Base-by-base conservation (phyloP, 2,888 invertebrate species). In the Nomada lathburiana region DNA sequence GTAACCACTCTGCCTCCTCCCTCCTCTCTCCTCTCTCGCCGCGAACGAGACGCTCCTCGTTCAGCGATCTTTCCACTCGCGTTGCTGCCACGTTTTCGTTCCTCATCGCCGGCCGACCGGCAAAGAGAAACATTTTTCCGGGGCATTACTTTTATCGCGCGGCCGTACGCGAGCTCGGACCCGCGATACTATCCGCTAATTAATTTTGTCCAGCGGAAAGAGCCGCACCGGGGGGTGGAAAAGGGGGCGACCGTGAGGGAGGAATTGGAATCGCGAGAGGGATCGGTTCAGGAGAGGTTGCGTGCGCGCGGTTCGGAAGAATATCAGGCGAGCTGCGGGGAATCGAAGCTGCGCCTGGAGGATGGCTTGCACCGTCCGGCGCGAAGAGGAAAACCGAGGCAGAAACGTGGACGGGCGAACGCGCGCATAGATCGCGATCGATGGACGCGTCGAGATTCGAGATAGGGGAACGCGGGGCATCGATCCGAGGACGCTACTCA, bases 111-210 rank as follows among this genome's bases (percentile, higher is more conserved):
- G 59, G 67, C 68, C 68, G 74, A 50, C 71, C 67, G 59, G 72
- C 83, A 76, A 65, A 85, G 86, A 90, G 90, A 87, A 89, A 87
- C 88, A 89, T 91, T 92, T 90, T 91, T 92, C 89, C 90, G 86
- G 86, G 78, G 89, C 88, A 89, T 91, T 91, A 90, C 89, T 90
- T 91, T 92, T 91, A 92, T 92, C 92, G 89, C 83, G 55, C 64
- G 65, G 84, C 78, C 88, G 84, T 89, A 89, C 88, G 88, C 86
- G 88, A 77, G 85, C 81, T 65, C 73, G 69, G 72, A 57, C 59
- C 52, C 77, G 83, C 81, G 89, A 89, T 89, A 83, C 88, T 88
- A 90, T 90, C 90, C 89, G 84, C 62, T 90, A 90, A 90, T 90
- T 90, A 90, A 90, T 90, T 88, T 7, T 7, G 87, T 89, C 75